Conservation (phyloP, 1,140 invertebrate genomes). For the Bathynomus jamesi region DNA sequence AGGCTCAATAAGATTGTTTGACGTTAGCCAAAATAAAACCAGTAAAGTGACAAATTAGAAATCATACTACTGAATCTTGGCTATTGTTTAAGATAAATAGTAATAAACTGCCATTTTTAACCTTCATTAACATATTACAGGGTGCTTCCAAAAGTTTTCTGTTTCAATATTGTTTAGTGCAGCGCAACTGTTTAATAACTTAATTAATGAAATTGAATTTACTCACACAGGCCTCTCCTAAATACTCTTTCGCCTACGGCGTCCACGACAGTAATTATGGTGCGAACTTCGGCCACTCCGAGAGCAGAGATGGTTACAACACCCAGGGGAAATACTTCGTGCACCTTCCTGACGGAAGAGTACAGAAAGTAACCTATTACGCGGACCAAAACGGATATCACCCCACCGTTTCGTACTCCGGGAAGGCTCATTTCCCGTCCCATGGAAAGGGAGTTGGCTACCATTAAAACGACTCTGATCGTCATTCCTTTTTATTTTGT, state of each 20-base stretch:
- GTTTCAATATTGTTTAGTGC: no score
- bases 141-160: no score
- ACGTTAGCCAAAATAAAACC: no score
- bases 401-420: conserved; percentile 26
- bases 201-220: no score
- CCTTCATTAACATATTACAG: no score
- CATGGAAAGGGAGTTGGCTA: not conserved
- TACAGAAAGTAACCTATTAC: conserved; percentile 31
- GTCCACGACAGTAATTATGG: conserved; percentile 31
- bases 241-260: conserved; percentile 31
- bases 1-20: no score
- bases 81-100: no score
- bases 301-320: conserved; percentile 30
- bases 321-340: conserved; percentile 34
- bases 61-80: no score
- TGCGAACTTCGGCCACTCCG: conserved; percentile 26
- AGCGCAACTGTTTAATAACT: no score
- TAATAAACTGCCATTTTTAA: no score
- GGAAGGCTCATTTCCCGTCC: conserved; percentile 23
- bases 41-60: no score
- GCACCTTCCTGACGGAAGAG: conserved; percentile 34
- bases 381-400: conserved; percentile 30
- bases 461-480: not conserved
- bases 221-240: conserved; percentile 32
- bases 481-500: no score